Base-by-base conservation (phyloP, 2,113 vertebrate species). In the Poicephalus meyeri region DNA sequence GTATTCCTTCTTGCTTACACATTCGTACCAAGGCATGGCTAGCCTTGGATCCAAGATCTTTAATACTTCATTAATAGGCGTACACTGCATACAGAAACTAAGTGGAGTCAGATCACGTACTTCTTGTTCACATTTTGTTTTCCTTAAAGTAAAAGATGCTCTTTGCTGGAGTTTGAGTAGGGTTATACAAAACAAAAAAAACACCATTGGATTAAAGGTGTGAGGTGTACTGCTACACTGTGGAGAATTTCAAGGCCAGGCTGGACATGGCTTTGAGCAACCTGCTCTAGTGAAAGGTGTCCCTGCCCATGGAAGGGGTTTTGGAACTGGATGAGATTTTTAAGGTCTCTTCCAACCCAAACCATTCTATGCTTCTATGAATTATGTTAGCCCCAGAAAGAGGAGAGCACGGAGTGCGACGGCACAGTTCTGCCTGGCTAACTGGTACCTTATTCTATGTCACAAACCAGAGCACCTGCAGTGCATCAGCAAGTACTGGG, bases 381-480 rank as follows among this genome's bases (percentile, higher is more conserved):
- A 58, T 58, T n/a, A 18, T 2, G 16, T 69, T 14, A 19, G 29
- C 31, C 41, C 16, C 55, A 19, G 47, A 37, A 53, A 58, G 20
- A 58, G 31, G 11, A 37, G 25, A 1, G 33, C 4, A 3, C 4
- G 2, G 64, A 31, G 28, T 35, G 19, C 0, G 1, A 25, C 7
- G 29, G 28, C n/a, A 7, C 28, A 25, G 19, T 37, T 60, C 52
- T 60, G 24, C n/a, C 70, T 39, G 15, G 15, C 13, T 33, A 16
- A 13, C 37, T 16, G n/a, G 9, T n/a, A 58, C 20, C 55, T 19
- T 56, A 33, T 21, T 56, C 19, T 19, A 33, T 56, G 55, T 56
- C 55, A 56, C 55, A 56, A n/a, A n/a, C 31, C 31, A 56, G 53
- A 56, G 55, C 31, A 56, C 55, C 55, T n/a, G 19, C 31, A n/a